Evolutionary conservation across 2,888 invertebrate genomes (phyloP), one percentile per base, ranked within the genome.

Genomic region (Ceraclea dissimilis): DNA sequence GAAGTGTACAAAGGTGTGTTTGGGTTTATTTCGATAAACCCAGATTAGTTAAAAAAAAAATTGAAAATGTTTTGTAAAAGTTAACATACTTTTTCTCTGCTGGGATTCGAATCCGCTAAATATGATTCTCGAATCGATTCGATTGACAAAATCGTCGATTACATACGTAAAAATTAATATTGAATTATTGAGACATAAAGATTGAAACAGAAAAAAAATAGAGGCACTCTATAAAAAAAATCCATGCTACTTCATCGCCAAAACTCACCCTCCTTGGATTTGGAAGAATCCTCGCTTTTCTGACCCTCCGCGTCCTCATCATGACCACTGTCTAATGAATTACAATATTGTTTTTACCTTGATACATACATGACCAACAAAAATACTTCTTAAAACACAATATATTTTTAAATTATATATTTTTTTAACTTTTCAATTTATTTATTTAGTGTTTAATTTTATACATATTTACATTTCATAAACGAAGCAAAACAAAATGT

Each of bases 261-360:
- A 20, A 10, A 47, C 47, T 47, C 49, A 26, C 49, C 49, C 6
- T 49, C 49, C 49, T 16, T 26, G 6, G 49, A 21, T 22, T 49
- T 49, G 6, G 49, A 22, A 16, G 49, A 22, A 26, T 17, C 26
- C 26, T 49, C 49, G 49, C 20, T 49, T 49, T 17, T 20, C 13
- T 49, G 49, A 19, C 22, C 49, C 21, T 26, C 26, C 4, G 19
- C 11, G 17, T 47, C 26, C 13, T 49, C 49, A 11, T 49, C 49
- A 2, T 49, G 49, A 19, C 49, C 49, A 47, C 47, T 47, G 6
- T 49, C 49, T 49, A 20, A 20, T 13, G 13, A 16, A 39, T 39
- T 16, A 39, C 13, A 39, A 39, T 13, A 39, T 5, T 39, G 4
- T 39, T 39, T 39, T 8, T 8, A 39, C 39, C 39, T n/a, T 13